Conservation (phyloP, 64 coral and sea anemone species). For the Pocillopora damicornis region DNA sequence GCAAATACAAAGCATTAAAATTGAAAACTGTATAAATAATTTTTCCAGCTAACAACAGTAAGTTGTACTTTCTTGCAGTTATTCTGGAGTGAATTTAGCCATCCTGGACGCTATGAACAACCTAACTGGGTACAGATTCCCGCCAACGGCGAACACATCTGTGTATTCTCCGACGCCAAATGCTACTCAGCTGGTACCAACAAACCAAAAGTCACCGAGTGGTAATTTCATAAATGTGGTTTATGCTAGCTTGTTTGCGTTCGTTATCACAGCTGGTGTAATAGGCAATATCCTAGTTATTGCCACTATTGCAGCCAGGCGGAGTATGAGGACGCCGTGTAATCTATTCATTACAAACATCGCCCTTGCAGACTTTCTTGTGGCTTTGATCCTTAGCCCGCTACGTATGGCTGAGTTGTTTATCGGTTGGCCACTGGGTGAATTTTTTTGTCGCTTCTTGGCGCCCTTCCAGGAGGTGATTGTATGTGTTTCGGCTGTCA, state of each 20-base stretch:
- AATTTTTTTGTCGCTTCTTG: slow-evolving; percentile 48
- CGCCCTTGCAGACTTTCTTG: slow-evolving; percentile 66
- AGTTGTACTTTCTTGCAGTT: no score
- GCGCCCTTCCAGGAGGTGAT: slow-evolving; percentile 79
- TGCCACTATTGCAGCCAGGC: slow-evolving; percentile 47
- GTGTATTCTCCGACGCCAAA: background rate
- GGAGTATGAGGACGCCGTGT: slow-evolving; percentile 62
- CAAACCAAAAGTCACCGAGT: background rate
- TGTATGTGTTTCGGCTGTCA: slow-evolving; percentile 68
- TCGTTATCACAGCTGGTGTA: slow-evolving; percentile 55
- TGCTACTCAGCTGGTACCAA: background rate
- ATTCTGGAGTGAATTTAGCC: no score
- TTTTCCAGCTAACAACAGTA: no score
- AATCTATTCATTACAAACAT: slow-evolving; percentile 86
- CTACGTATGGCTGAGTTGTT: slow-evolving; percentile 47
- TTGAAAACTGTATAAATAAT: no score
- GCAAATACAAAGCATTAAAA: no score
- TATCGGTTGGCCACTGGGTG: slow-evolving; percentile 74
- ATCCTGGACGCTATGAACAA: background rate
- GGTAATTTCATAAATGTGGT: background rate
- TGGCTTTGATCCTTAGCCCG: slow-evolving; percentile 47
- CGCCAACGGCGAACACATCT: background rate
- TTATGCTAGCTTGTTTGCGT: slow-evolving; percentile 15
- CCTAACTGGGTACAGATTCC: background rate
- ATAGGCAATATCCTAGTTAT: slow-evolving; percentile 72